Conservation (phyloP, 64 coral and sea anemone species). For the Trachythela sp. region DNA sequence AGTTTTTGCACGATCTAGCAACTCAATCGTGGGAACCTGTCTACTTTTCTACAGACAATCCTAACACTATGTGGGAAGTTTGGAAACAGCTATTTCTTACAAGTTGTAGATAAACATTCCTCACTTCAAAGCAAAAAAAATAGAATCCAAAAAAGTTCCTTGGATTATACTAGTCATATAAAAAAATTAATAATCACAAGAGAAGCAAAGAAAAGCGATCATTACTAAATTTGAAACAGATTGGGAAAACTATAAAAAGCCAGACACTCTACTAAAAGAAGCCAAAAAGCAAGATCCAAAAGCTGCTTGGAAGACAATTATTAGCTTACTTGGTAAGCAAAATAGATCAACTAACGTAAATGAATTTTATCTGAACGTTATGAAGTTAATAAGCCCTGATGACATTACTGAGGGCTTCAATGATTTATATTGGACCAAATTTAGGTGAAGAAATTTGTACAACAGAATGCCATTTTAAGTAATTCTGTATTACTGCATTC, state of each 20-base stretch:
- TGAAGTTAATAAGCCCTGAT: too few species aligned
- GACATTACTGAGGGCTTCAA: too few species aligned
- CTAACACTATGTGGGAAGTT: too few species aligned
- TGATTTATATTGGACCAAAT: neutral
- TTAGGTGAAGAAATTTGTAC: neutral
- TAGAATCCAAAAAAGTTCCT: neutral
- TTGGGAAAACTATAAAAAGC: too few species aligned
- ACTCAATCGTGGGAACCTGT: neutral
- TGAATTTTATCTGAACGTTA: neutral
- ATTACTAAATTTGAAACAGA: too few species aligned
- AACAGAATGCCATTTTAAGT: neutral
- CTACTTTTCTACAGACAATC: neutral
- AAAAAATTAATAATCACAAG: neutral
- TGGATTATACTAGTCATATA: neutral
- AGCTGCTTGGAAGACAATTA: conserved; percentile 3
- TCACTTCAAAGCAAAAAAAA: neutral
- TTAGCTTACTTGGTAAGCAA: neutral
- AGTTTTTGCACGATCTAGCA: neutral
- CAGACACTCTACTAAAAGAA: neutral
- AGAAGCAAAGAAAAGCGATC: neutral
- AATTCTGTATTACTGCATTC: neutral
- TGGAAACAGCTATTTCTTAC: neutral
- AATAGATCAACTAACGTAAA: neutral
- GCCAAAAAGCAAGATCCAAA: neutral
- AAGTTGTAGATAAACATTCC: neutral